Percentiles rank a stretch among this genome's conserved stretches.
phyloP scores from a whole-genome alignment of 2,113 vertebrate genomes.

The Neomonachus schauinslandi region DNA sequence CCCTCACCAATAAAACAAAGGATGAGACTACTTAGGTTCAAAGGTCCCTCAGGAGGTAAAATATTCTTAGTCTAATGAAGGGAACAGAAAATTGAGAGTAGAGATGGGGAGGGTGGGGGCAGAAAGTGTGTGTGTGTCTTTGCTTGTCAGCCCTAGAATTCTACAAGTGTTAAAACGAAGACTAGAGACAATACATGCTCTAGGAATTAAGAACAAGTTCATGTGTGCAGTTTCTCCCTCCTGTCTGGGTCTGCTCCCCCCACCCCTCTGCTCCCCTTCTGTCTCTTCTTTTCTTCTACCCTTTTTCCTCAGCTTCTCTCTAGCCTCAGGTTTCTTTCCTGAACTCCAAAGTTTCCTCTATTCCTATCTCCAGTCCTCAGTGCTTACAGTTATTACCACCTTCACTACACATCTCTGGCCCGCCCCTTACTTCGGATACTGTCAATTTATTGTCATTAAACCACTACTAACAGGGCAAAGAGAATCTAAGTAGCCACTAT shows the following conservation, averaged over 20 bases:
- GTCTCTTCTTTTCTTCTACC: not conserved
- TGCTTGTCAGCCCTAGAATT: not conserved
- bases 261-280: not conserved
- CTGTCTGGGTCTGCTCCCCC: not conserved
- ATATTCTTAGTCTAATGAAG: not conserved
- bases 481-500: not conserved
- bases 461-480: constrained; percentile 15
- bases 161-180: not conserved
- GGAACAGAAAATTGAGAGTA: not conserved
- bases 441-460: not conserved
- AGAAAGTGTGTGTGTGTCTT: not conserved
- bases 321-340: constrained; percentile 1
- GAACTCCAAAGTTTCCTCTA: not conserved
- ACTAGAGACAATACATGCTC: not conserved
- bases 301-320: not conserved
- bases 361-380: not conserved
- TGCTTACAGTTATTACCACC: not conserved
- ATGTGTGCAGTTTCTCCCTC: not conserved
- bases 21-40: not conserved
- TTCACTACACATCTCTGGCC: not conserved
- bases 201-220: constrained; percentile 6
- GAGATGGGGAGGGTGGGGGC: not conserved
- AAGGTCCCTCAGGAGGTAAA: not conserved
- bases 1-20: not conserved
- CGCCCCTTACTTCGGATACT: not conserved